Evolutionary conservation across 2,113 vertebrate species (phyloP), one percentile per base, ranked within the genome.

Genomic region (Ranitomeya imitator): DNA sequence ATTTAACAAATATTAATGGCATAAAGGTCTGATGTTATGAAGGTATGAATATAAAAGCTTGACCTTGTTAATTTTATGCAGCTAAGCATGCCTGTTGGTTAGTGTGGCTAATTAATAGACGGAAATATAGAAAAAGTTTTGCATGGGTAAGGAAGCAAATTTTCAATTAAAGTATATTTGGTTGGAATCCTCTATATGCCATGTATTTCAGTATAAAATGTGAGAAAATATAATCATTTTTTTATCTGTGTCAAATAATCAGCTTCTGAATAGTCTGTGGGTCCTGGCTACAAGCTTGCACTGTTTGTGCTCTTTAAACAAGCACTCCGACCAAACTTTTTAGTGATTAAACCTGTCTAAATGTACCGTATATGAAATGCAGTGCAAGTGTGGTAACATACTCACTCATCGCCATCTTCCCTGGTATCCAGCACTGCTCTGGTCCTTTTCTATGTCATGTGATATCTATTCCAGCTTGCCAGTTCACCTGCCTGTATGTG

Each of bases 1-100:
- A 84, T 84, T 84, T 82, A 83, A 88, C 80, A 83, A 84, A 84
- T 88, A 88, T 88, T 88, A 88, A 88, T 88, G 71, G 80, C 67
- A 60, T 84, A 65, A 84, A 88, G 87, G 87, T 88, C 81, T 78
- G 87, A 84, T 67, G 71, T 65, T 78, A 88, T 67, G 51, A 88
- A 88, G 71, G 87, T 84, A 65, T 77, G 80, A 78, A 77, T 84
- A 84, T 77, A 84, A 84, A 83, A 84, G 79, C 65, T 16, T 88
- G 81, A 83, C 87, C 87, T 88, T 88, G 87, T 84, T 88, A 61
- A 88, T 84, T 84, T 65, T 83, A 88, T 67, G 45, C 80, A 78
- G 60, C 81, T 67, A 65, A 83, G 80, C 80, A 84, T 83, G 60
- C 23, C 80, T 83, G 86, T 73, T 87, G 54, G 67, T 83, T 83